Base-by-base conservation (phyloP, 2,888 invertebrate species). In the Sclerodermus sp. region DNA sequence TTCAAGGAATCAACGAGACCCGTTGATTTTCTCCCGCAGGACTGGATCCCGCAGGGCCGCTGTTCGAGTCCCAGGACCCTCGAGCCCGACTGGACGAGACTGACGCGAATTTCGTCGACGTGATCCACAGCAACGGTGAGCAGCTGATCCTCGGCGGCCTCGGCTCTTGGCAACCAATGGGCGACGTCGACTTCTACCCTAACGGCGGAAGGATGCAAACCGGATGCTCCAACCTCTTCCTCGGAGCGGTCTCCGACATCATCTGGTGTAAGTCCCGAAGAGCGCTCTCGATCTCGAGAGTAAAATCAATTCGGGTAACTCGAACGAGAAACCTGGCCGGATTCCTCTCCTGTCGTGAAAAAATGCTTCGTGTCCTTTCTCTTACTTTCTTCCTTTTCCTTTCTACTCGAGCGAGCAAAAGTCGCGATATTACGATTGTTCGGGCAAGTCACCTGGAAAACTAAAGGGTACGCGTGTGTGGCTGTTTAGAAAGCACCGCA, bases 41-140 rank as follows among this genome's bases (percentile, higher is more conserved):
- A 48, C 78, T 94, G 55, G 94, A 94, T 80, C 94, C 94, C 17
- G 94, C 94, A 0, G 93, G 93, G 1, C 95, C 95, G 0, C 82
- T 95, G 0, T 95, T 95, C 75, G 94, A 95, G 79, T 88, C 91
- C 40, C 93, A 94, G 77, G 93, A 93, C 71, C 85, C 89, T 0
- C 85, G 89, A 58, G 93, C 90, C 0, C 84, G 94, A 0, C 79
- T 95, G 45, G 95, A 95, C 75, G 87, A 88, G 55, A 84, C 83
- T 0, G 95, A 95, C 74, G 95, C 95, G 0, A 84, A 85, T 49
- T 94, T 93, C 73, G 94, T 95, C 1, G 94, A 95, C 74, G 94
- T 95, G 1, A 93, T 95, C 57, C 95, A 95, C 76, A 93, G 93
- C 45, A 95, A 95, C 74, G 95, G 94, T 0, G 94, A 95, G 75